phyloP scores from a whole-genome alignment of 2,797 vertebrate species.

The Lithobates sylvaticus region DNA sequence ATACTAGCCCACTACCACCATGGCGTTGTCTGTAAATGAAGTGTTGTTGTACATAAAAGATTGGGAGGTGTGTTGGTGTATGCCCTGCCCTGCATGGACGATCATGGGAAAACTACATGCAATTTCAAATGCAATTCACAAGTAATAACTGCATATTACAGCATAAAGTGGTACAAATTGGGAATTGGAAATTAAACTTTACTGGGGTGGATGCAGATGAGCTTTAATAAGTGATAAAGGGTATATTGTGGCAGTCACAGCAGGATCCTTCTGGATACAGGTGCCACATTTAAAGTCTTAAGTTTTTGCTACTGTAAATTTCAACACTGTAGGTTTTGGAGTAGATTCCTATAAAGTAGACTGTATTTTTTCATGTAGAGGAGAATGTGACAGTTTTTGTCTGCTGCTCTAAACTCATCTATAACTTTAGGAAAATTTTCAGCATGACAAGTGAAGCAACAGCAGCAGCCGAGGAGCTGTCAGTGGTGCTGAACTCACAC shows the following conservation, averaged over 20 bases:
- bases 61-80: no score
- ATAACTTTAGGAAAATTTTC: constrained; percentile 1
- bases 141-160: no score
- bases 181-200: no score
- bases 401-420: not conserved
- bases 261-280: not conserved
- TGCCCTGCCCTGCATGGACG: no score
- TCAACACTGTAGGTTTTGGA: not conserved
- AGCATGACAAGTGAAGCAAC: not conserved
- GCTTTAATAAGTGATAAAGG: no score
- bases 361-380: constrained; percentile 12
- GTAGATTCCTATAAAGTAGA: not conserved
- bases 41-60: no score
- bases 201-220: no score
- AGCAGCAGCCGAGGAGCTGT: constrained; percentile 32
- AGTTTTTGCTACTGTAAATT: not conserved
- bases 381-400: constrained; percentile 23
- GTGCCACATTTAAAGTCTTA: not conserved
- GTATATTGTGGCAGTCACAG: not conserved
- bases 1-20: no score
- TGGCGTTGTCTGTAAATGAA: no score
- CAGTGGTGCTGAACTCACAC: constrained; percentile 18
- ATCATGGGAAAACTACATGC: no score
- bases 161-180: no score
- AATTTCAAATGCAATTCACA: no score